A percentile compares a stretch with the other conserved stretches of the same genome.
Conservation (phyloP, 2,797 vertebrate species). For the Clarias laeviceps region DNA sequence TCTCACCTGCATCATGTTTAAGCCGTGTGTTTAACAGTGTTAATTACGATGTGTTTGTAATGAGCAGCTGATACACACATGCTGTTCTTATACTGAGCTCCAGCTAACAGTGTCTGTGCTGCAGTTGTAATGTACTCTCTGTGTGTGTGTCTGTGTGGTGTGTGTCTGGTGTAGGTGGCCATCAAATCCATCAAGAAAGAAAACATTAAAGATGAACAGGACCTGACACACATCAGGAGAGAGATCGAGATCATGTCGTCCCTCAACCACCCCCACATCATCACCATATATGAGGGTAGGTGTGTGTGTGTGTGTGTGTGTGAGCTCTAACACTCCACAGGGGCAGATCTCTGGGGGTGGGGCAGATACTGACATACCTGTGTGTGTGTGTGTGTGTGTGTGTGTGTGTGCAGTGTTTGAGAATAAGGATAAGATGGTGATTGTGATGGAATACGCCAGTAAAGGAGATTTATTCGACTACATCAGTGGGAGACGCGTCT, state of each 20-base stretch:
- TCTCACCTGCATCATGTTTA: neutral
- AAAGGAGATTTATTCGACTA: constrained; percentile 92
- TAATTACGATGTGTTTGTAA: no score
- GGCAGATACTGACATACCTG: no score
- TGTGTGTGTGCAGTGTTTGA: constrained; percentile 83
- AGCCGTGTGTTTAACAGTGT: no score
- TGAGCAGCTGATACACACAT: no score
- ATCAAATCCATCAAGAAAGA: constrained; percentile 97
- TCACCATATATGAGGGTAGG: constrained; percentile 93
- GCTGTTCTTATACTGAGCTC: no score
- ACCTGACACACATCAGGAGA: constrained; percentile 90
- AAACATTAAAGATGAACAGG: constrained; percentile 93
- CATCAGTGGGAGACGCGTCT: constrained; percentile 85
- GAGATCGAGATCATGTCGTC: constrained; percentile 99
- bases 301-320: neutral
- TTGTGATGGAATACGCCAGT: constrained; percentile 97
- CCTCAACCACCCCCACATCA: constrained; percentile 93
- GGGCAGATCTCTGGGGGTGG: neutral
- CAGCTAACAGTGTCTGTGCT: no score
- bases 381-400: neutral
- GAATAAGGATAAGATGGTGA: constrained; percentile 96
- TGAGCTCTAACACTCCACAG: neutral
- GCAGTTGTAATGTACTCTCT: no score
- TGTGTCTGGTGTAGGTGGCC: constrained; percentile 81
- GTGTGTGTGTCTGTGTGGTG: neutral